Conservation (phyloP, 2,888 invertebrate genomes). For the Idaea dimidiata region DNA sequence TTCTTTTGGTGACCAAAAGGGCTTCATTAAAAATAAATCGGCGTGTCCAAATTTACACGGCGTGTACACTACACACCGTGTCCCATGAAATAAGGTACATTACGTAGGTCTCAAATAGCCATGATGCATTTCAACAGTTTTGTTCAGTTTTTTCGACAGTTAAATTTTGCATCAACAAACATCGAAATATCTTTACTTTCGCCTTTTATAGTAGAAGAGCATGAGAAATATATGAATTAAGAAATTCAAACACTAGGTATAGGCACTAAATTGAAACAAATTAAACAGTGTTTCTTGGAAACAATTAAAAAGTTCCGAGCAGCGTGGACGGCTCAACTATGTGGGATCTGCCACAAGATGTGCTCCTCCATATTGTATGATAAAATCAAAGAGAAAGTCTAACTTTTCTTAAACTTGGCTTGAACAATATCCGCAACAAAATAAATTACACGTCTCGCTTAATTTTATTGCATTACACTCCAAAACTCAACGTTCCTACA, state of each 20-base stretch:
- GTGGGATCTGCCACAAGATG: slow-evolving; percentile 17
- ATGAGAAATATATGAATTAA: no score
- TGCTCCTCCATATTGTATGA: slow-evolving; percentile 38
- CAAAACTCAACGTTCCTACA: slow-evolving; percentile 19
- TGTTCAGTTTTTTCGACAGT: no score
- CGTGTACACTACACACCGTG: no score
- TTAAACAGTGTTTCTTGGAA: slow-evolving; percentile 14
- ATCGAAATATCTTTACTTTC: no score
- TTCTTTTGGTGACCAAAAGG: no score
- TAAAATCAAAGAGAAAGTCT: slow-evolving; percentile 35
- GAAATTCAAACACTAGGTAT: slow-evolving; percentile 5
- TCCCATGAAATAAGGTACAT: no score
- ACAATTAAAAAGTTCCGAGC: slow-evolving; percentile 32
- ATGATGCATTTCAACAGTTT: no score
- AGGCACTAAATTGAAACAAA: background rate
- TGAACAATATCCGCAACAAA: slow-evolving; percentile 25
- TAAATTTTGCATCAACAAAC: no score
- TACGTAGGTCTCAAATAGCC: no score
- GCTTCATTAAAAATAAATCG: no score
- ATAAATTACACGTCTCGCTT: slow-evolving; percentile 23
- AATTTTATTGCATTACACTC: slow-evolving; percentile 27
- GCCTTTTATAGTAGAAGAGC: no score
- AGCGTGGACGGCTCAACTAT: slow-evolving; percentile 5
- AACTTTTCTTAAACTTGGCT: slow-evolving; percentile 37
- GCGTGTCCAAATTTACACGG: no score